Evolutionary conservation across 2,797 vertebrate genomes (phyloP), one percentile per base, ranked within the genome.

Genomic region (Ctenopoma kingsleyae): DNA sequence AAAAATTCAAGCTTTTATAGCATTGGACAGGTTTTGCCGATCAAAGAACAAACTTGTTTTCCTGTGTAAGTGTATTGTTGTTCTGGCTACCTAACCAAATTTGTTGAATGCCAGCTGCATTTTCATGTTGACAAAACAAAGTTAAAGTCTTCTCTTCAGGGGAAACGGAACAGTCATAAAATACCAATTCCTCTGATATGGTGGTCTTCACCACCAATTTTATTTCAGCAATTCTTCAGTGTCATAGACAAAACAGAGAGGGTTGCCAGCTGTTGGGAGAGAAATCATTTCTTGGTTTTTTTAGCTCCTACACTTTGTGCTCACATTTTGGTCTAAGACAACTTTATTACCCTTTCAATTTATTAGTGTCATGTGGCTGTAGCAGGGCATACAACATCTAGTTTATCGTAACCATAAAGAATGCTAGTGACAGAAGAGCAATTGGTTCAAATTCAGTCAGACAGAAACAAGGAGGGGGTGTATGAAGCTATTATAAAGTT

Each of bases 391-490:
- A 67, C 83, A 73, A 78, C 69, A 36, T 77, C 80, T 75, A 81
- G 76, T 92, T 92, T 94, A 93, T 92, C 72, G 78, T 77, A 52
- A 82, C 86, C 79, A 88, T 93, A 93, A 93, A 94, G 64, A 91
- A 84, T 75, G 80, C 68, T 60, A 50, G 79, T 82, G 77, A 82
- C 86, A 88, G 62, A 89, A 90, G 86, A 89, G 91, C 90, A 91
- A 87, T 89, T 87, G 68, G 86, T 87, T 88, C 69, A 84, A 90
- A 90, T 88, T 86, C 83, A 80, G 82, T 76, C 58, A 68, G 82
- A 76, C 80, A 74, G 82, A 79, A 82, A 75, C 69, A 54, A 65
- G 76, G 59, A 48, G 73, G 71, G 74, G 65, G 53, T 64, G 74
- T 71, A 71, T 80, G 67, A 83, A 87, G 86, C 85, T 85, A 80